Base-by-base conservation (phyloP, 2,113 vertebrate genomes). In the Cinclus cinclus region DNA sequence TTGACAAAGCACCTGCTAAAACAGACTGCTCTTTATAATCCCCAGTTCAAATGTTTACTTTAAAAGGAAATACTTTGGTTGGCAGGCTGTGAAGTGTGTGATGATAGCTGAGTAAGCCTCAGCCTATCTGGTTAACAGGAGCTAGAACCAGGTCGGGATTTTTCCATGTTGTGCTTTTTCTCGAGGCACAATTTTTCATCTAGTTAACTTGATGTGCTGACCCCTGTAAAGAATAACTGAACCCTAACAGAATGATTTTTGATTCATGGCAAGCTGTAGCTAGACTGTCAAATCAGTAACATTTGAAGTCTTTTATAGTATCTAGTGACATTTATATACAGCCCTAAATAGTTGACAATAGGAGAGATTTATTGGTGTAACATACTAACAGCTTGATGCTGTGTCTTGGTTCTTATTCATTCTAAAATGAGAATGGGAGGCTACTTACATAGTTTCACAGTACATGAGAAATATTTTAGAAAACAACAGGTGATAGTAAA, bases 31-130 rank as follows among this genome's bases (percentile, higher is more conserved):
- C 52, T 75, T 83, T 89, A 69, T 92, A 92, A 92, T 92, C 85
- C 81, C 52, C 79, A 92, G 92, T 87, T 94, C 89, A 78, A 33
- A 79, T 89, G 87, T 92, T 96, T 94, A 23, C 73, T 95, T 94
- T 92, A 75, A 91, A 92, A 83, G 63, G 78, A 92, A 94, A 58
- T 82, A 33, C 81, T 84, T 73, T 25, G 58, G 37, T 81, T 89
- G 81, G 67, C 77, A 91, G 71, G 42, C 70, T 75, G 3, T 71
- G 56, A 60, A 85, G 65, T 81, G 41, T 90, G 70, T 68, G 84
- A 46, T 91, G 87, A 78, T 63, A 70, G 92, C 83, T 75, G 47
- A 78, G 50, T 80, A 69, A 73, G 81, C 28, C 70, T 59, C n/a
- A 69, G 53, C 64, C 80, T 88, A 2, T 42, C 71, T 83, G 68